Conservation (phyloP, 2,797 vertebrate genomes). For the Myiothlypis coronata region DNA sequence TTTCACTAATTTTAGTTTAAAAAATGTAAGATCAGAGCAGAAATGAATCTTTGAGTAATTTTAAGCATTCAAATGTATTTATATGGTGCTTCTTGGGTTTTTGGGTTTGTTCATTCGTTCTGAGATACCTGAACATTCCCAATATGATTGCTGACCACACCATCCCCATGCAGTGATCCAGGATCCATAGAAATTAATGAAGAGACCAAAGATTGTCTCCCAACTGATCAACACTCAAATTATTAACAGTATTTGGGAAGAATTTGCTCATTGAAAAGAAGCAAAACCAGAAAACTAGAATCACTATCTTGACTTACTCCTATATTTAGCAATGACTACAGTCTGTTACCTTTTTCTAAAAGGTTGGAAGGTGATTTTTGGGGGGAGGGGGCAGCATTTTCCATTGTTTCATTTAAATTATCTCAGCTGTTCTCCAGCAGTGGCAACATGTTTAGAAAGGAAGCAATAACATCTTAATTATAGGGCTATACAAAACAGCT, state of each 20-base stretch:
- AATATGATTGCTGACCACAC: background rate
- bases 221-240: background rate
- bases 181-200: background rate
- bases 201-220: background rate
- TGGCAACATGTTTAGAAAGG: conserved; percentile 1
- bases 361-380: background rate
- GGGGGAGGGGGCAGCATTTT: background rate
- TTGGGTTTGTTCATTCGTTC: background rate
- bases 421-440: conserved; percentile 35
- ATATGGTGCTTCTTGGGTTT: background rate
- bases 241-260: background rate
- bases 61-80: background rate
- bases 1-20: background rate
- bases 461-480: conserved; percentile 60
- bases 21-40: background rate
- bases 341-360: background rate
- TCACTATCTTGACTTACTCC: background rate
- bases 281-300: background rate
- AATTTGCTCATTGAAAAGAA: background rate
- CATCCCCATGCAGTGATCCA: background rate
- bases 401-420: background rate
- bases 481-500: conserved; percentile 2
- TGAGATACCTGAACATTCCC: background rate
- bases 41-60: background rate
- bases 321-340: background rate